Evolutionary conservation across 2,888 invertebrate genomes (phyloP).

Genomic region (Spodoptera picta): DNA sequence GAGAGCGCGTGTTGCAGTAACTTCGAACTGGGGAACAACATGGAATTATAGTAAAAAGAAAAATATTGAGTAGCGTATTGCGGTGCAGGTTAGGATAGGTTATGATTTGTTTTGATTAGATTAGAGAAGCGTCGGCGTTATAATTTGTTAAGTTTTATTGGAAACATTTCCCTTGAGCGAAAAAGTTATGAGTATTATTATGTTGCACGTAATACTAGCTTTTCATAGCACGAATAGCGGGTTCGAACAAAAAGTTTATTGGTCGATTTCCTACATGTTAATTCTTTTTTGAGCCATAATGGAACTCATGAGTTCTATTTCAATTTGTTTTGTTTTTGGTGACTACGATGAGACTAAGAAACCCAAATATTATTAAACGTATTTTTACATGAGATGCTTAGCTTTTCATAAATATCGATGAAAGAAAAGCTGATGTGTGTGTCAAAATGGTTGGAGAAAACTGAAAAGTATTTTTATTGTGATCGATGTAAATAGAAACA

Average conservation of each 20-base stretch:
- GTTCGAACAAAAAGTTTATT: slow-evolving; percentile 18
- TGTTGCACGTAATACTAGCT: slow-evolving; percentile 15
- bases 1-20: background rate
- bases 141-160: slow-evolving; percentile 34
- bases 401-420: too few relatives aligned
- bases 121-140: slow-evolving; percentile 12
- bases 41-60: background rate
- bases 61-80: slow-evolving; percentile 1
- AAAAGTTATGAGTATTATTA: slow-evolving; percentile 22
- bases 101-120: slow-evolving; percentile 40
- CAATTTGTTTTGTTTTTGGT: too few relatives aligned
- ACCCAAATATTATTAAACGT: too few relatives aligned
- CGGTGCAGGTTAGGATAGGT: slow-evolving; percentile 41
- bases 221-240: background rate
- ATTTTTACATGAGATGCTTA: too few relatives aligned
- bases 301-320: too few relatives aligned
- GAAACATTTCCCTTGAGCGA: slow-evolving; percentile 21
- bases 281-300: slow-evolving; percentile 18
- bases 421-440: too few relatives aligned
- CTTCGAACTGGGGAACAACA: background rate
- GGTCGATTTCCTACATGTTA: slow-evolving; percentile 26
- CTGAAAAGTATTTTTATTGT: too few relatives aligned
- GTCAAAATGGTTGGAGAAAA: too few relatives aligned
- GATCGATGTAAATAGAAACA: too few relatives aligned
- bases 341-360: too few relatives aligned